Evolutionary conservation across 1,140 invertebrate species (phyloP).

Genomic region (Saxidomus purpurata): DNA sequence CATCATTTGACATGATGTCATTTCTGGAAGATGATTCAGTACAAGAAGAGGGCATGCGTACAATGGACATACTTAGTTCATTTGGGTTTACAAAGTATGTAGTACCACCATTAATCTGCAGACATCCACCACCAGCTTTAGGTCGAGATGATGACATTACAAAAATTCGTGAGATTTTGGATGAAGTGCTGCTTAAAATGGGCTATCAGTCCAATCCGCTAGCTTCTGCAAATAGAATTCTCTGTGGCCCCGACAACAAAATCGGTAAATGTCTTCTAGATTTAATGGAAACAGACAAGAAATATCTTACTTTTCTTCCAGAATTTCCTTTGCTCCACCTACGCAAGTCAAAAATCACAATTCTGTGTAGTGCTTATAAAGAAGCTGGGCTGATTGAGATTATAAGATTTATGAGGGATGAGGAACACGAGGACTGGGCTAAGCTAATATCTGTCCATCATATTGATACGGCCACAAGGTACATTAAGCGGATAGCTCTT

Average conservation of each 20-base stretch:
- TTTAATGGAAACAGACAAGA: not conserved
- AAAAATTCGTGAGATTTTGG: constrained; percentile 20
- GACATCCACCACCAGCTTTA: constrained; percentile 37
- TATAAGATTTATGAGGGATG: constrained; percentile 55
- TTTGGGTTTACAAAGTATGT: not conserved
- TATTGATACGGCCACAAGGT: constrained; percentile 58
- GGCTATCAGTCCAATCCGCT: not conserved
- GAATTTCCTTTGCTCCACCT: constrained; percentile 62
- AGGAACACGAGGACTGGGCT: constrained; percentile 31
- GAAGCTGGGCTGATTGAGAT: constrained; percentile 47
- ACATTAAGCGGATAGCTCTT: constrained; percentile 27
- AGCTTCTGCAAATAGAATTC: not conserved
- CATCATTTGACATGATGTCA: not conserved
- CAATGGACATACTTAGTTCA: no score
- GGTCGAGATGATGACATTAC: constrained; percentile 33
- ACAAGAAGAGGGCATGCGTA: no score
- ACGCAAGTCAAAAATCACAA: constrained; percentile 59
- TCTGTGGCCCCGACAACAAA: constrained; percentile 59
- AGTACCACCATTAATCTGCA: not conserved
- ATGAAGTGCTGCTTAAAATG: constrained; percentile 33
- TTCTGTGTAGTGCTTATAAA: constrained; percentile 55
- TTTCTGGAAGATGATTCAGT: not conserved
- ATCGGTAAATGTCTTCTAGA: constrained; percentile 36
- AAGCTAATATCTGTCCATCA: constrained; percentile 45
- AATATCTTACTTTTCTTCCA: constrained; percentile 54